Percentiles rank a stretch among this genome's conserved stretches.
Conservation (phyloP, 1,140 invertebrate species). For the Camponotus floridanus region DNA sequence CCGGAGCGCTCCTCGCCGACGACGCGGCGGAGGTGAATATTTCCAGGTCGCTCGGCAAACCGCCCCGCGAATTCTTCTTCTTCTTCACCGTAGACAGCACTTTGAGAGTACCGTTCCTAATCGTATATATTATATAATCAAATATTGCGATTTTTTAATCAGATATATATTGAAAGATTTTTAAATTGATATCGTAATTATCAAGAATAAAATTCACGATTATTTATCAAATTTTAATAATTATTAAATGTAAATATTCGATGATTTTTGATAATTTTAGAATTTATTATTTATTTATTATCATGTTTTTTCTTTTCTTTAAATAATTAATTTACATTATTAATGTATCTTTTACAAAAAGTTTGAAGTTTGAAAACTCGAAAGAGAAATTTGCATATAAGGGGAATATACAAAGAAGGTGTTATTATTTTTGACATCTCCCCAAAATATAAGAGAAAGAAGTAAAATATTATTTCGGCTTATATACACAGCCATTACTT, state of each 20-base stretch:
- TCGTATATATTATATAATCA: neutral
- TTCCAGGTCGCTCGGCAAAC: slow-evolving; percentile 76
- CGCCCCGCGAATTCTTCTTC: slow-evolving; percentile 67
- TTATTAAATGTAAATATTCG: neutral
- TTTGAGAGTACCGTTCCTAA: slow-evolving; percentile 61
- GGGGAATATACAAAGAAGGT: neutral
- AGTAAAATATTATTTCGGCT: neutral
- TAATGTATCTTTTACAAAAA: too few relatives aligned
- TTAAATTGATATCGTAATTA: neutral
- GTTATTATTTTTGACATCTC: neutral
- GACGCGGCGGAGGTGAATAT: slow-evolving; percentile 73
- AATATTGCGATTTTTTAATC: neutral
- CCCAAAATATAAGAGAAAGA: neutral
- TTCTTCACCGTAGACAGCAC: slow-evolving; percentile 71
- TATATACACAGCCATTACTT: neutral
- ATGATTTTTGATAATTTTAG: slow-evolving; percentile 5
- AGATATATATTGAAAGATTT: neutral
- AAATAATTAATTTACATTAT: neutral
- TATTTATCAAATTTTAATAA: neutral
- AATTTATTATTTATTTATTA: neutral
- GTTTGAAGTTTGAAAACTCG: neutral
- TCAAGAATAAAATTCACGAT: neutral
- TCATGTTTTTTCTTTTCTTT: neutral
- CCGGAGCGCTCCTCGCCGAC: slow-evolving; percentile 81
- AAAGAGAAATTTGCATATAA: neutral